phyloP scores from a whole-genome alignment of 2,797 vertebrate genomes.

The Coilia nasus region DNA sequence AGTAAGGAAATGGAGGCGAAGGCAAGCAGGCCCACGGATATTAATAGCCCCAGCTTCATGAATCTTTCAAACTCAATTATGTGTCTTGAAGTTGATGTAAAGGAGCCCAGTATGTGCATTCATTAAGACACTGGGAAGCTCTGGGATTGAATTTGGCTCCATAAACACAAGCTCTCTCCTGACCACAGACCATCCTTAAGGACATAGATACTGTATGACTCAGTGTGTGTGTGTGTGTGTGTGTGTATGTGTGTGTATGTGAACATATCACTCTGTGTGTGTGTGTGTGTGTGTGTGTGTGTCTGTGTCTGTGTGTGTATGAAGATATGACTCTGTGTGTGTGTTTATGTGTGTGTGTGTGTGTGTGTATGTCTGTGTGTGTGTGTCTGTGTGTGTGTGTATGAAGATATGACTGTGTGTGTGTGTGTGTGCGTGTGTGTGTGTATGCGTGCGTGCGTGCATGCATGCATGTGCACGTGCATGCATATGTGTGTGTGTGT shows the following conservation, averaged over 20 bases:
- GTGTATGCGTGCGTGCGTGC: conserved; percentile 51
- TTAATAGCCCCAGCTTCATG: conserved; percentile 69
- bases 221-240: neutral
- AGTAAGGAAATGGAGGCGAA: conserved; percentile 40
- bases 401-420: conserved; percentile 22
- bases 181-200: conserved; percentile 24
- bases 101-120: conserved; percentile 54
- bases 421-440: conserved; percentile 64
- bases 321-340: conserved; percentile 13
- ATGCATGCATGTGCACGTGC: conserved; percentile 21
- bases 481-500: neutral
- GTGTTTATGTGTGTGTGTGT: neutral
- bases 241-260: neutral
- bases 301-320: conserved; percentile 50
- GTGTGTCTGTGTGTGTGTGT: neutral
- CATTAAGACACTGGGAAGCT: conserved; percentile 52
- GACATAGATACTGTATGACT: conserved; percentile 43
- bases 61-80: conserved; percentile 71
- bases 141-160: conserved; percentile 44
- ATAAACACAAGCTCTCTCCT: conserved; percentile 4
- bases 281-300: conserved; percentile 20
- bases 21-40: conserved; percentile 44
- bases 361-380: no score
- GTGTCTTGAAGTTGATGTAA: conserved; percentile 56
- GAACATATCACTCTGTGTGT: no score